Evolutionary conservation across 2,888 invertebrate species (phyloP), one percentile per base, ranked within the genome.

Genomic region (Horisme vitalbata): DNA sequence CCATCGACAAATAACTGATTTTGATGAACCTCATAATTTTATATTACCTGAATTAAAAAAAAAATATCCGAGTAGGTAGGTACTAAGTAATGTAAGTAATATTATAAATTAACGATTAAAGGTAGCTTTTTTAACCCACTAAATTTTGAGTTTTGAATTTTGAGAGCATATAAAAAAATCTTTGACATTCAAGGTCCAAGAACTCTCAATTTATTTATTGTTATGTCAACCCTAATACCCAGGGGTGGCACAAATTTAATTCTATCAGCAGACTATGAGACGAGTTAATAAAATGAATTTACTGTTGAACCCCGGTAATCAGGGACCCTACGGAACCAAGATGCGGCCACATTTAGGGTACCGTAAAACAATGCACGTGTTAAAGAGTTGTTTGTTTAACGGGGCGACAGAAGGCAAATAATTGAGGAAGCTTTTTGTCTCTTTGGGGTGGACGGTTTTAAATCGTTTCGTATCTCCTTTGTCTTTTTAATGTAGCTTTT

Each of bases 231-330:
- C 84, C 84, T 85, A 61, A 15, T 34, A 28, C 27, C 48, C 52
- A 78, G 67, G 81, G 83, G 80, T 75, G 75, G 68, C 72, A 59
- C 81, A 82, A 86, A 84, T 86, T 86, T 76, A 84, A 89, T 88
- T 89, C 80, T 86, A 85, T 87, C 82, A 83, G 81, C 64, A 72
- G 73, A 81, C 82, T 78, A 87, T 87, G 88, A 86, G 86, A 85
- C 79, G 83, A 87, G 83, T 89, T 88, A 86, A 87, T 89, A 86
- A 83, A 89, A 85, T 77, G 78, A 86, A 84, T 84, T 83, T 74
- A 75, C 72, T 70, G 66, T 75, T 71, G 79, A 73, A 70, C 77
- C 83, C 71, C 71, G 64, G 71, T 76, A 82, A 83, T 81, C 81
- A 79, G 76, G 61, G 59, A 51, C 68, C 63, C 68, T 54, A 46